These are phyloP conservation scores for Anhinga rufa DNA, from an alignment of 2,113 vertebrate species.

Conservation along the genomic window DNA sequence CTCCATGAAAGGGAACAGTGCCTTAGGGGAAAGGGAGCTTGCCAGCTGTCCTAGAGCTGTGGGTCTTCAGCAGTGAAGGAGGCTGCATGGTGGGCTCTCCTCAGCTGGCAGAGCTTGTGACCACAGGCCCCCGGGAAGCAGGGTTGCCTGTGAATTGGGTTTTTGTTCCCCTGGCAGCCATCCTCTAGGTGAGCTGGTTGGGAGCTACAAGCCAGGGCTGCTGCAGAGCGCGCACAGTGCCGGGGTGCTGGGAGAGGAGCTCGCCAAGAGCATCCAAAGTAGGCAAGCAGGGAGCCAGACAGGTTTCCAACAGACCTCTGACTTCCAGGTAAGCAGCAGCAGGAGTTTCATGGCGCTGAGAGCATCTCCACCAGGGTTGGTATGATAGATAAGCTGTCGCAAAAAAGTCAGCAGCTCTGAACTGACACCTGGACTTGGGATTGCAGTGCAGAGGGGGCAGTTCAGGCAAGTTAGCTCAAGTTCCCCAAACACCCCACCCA, in stretches of 20 bases:
- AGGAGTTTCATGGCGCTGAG: not conserved
- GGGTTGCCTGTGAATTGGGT: not conserved
- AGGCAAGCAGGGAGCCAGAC: not conserved
- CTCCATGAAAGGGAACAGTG: not conserved
- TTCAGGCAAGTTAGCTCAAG: not conserved
- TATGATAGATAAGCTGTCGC: no score
- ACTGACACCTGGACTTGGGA: not conserved
- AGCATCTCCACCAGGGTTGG: not conserved
- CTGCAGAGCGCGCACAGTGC: not conserved
- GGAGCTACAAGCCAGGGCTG: not conserved
- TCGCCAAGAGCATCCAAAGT: accelerated
- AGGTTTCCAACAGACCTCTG: not conserved
- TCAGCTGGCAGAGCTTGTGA: not conserved
- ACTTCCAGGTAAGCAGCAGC: not conserved
- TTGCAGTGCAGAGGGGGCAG: accelerated
- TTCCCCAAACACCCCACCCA: not conserved
- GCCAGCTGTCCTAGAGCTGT: not conserved
- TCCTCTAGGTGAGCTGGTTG: not conserved
- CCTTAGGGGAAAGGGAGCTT: not conserved
- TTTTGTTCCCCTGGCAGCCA: not conserved
- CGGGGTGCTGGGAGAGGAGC: not conserved
- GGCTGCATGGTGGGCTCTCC: not conserved
- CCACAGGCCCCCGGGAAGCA: not conserved
- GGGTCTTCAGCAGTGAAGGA: not conserved
- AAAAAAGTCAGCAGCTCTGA: not conserved